phyloP scores from a whole-genome alignment of 2,888 invertebrate species.

The Ommatoiulus sabulosus region DNA sequence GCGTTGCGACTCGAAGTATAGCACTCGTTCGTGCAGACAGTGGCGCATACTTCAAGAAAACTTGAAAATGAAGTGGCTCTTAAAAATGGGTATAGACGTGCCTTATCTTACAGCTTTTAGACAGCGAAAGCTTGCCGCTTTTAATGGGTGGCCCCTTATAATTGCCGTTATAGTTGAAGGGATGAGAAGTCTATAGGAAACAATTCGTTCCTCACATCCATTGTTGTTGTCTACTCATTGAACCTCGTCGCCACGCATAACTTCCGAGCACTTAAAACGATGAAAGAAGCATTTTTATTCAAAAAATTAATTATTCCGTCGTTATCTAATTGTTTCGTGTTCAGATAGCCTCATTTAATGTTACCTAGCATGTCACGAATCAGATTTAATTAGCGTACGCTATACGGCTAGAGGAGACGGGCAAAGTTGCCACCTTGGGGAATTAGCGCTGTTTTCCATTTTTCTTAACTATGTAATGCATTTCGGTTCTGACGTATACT shows the following conservation, averaged over 20 bases:
- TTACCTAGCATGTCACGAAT: conserved; percentile 35
- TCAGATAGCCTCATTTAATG: conserved; percentile 38
- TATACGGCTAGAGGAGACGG: not conserved
- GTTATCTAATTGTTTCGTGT: conserved; percentile 41
- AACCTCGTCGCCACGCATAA: not conserved
- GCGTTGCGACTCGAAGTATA: not conserved
- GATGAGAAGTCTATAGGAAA: not conserved
- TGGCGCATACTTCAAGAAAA: not conserved
- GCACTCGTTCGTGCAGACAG: not conserved
- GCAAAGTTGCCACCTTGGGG: conserved; percentile 24
- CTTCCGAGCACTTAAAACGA: not conserved
- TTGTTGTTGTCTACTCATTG: not conserved
- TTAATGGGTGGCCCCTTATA: not conserved
- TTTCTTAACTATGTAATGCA: not conserved
- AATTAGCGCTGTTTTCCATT: not conserved
- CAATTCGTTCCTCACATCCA: not conserved
- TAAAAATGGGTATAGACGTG: not conserved
- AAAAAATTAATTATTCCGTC: conserved; percentile 41
- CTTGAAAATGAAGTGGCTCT: not conserved
- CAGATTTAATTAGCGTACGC: conserved; percentile 31
- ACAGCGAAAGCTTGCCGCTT: not conserved
- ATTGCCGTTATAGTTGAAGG: not conserved
- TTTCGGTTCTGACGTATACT: not conserved
- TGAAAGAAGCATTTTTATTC: not conserved
- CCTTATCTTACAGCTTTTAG: not conserved